Percentiles rank a stretch among this genome's conserved stretches.
Evolutionary conservation across 2,797 vertebrate species (phyloP).

Genomic region (Choloepus didactylus): DNA sequence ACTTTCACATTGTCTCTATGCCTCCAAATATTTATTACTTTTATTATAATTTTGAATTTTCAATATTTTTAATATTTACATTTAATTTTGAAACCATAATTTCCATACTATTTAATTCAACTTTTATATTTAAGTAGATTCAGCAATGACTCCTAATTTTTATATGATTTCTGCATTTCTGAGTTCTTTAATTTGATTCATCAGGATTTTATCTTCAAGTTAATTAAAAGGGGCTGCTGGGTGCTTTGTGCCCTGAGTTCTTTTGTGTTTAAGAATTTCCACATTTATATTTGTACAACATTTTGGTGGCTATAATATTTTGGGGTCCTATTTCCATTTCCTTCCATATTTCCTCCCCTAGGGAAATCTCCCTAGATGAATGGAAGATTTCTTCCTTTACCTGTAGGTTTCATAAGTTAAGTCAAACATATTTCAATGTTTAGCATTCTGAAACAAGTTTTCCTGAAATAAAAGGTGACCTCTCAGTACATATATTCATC

Average conservation of each 20-base stretch:
- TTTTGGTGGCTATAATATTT: not conserved
- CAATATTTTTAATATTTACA: not conserved
- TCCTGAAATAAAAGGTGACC: not conserved
- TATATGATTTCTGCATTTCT: not conserved
- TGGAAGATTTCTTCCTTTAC: not conserved
- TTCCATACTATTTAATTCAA: not conserved
- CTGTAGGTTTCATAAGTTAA: not conserved
- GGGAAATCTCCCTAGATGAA: not conserved
- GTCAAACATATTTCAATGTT: not conserved
- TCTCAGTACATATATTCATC: not conserved
- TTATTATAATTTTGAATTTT: not conserved
- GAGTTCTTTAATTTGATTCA: slow-evolving; percentile 9
- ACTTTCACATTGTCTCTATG: not conserved
- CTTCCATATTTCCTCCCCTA: not conserved
- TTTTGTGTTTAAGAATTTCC: not conserved
- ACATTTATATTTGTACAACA: not conserved
- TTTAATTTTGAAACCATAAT: not conserved
- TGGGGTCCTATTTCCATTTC: not conserved
- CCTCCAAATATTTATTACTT: not conserved
- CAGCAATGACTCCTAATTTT: not conserved
- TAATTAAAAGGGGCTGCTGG: not conserved
- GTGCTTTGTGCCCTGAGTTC: not conserved
- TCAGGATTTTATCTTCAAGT: not conserved
- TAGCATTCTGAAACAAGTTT: not conserved
- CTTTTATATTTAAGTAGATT: not conserved